Evolutionary conservation across 2,888 invertebrate species (phyloP).

Genomic region (Ormyrus nitidulus): DNA sequence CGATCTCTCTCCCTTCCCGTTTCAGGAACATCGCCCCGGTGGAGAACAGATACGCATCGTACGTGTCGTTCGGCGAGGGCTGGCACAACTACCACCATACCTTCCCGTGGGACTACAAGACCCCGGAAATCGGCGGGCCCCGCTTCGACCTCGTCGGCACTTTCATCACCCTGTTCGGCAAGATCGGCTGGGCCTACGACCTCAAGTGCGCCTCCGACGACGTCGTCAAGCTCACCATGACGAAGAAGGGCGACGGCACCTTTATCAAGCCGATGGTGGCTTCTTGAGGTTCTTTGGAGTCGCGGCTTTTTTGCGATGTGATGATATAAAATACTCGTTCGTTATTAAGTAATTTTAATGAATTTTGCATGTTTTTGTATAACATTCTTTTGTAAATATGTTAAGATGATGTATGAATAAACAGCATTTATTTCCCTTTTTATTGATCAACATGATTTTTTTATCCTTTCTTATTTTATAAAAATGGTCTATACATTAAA

Average conservation of each 20-base stretch:
- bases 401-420: no score
- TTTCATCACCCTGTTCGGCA: slow-evolving; percentile 56
- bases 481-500: no score
- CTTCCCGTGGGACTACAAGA: slow-evolving; percentile 76
- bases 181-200: slow-evolving; percentile 77
- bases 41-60: slow-evolving; percentile 73
- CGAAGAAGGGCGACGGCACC: slow-evolving; percentile 74
- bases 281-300: neutral
- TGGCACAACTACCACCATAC: slow-evolving; percentile 80
- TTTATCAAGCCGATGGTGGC: slow-evolving; percentile 58
- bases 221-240: slow-evolving; percentile 71
- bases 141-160: slow-evolving; percentile 41
- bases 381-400: no score
- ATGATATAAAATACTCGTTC: no score
- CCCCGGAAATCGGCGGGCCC: slow-evolving; percentile 62
- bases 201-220: slow-evolving; percentile 71
- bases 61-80: slow-evolving; percentile 74
- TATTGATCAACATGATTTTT: no score
- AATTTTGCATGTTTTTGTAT: no score
- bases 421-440: no score
- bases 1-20: neutral
- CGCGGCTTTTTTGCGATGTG: no score
- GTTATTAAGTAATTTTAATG: no score
- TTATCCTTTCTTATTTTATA: no score
- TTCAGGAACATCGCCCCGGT: slow-evolving; percentile 62